Base-by-base conservation (phyloP, 2,888 invertebrate species). In the Platycnemis pennipes region DNA sequence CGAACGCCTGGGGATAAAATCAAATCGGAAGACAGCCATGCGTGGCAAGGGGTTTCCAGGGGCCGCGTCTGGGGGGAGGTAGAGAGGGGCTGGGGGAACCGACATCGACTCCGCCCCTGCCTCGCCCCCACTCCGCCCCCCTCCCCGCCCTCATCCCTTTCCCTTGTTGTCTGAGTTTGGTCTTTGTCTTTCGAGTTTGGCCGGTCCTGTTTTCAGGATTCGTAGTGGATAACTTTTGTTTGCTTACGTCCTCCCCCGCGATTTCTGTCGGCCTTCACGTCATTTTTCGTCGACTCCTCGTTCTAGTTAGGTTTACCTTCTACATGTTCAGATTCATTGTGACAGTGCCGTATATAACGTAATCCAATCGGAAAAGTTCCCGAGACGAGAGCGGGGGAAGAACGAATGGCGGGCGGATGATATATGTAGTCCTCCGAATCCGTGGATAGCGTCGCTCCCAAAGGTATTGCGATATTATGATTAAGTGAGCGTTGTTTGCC, bases 151-250 rank as follows among this genome's bases (percentile, higher is more conserved):
- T 1, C 19, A 49, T 13, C 53, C 42, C 56, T 8, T 16, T 19
- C 63, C 77, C 77, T 77, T 37, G 77, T 77, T 77, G 77, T 77
- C 77, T 77, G 77, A 77, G 77, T 77, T 77, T 77, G 77, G 77
- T 77, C 77, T 91, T 91, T 91, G 91, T 91, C 91, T 91, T 91
- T 91, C 91, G 44, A 91, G 91, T 91, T 91, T 63, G 91, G 69
- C 63, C 63, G 16, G 56, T 44, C n/a, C 87, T 46, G 87, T 87
- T 46, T 77, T 44, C 87, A 46, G 46, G 87, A 87, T 87, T 87
- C 44, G 91, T 37, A 37, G 91, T n/a, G 63, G 8, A 63, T 91
- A 91, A 91, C 44, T 91, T 91, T 91, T n/a, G 56, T 63, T 63
- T 63, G 91, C 42, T 63, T 77, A 8, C 69, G n/a, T 91, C 91